These are phyloP conservation scores for Pomatorhinus ruficollis DNA, from an alignment of 2,113 vertebrate species.

Conservation along the genomic window DNA sequence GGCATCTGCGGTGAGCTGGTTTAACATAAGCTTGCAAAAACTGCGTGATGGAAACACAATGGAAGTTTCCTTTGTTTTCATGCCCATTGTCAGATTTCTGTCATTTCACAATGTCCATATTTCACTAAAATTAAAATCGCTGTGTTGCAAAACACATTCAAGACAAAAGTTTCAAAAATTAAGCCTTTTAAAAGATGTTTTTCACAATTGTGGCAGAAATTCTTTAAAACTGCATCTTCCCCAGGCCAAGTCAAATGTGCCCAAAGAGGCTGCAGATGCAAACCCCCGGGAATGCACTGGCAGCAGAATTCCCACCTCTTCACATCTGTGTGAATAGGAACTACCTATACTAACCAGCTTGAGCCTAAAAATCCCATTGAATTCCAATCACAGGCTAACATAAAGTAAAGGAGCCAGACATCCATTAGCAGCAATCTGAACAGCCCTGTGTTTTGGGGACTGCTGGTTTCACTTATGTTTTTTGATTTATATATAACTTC, in stretches of 20 bases:
- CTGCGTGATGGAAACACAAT: not conserved
- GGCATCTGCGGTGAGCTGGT: rapidly evolving
- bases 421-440: not conserved
- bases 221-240: not conserved
- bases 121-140: not conserved
- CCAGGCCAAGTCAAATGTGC: not conserved
- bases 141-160: constrained; percentile 21
- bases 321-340: not conserved
- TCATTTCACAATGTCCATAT: constrained; percentile 13
- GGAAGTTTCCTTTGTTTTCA: constrained; percentile 13
- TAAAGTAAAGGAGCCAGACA: not conserved
- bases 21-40: not conserved
- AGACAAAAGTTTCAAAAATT: constrained; percentile 19
- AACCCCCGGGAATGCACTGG: rapidly evolving
- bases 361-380: not conserved
- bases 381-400: not conserved
- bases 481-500: constrained; percentile 43
- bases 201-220: not conserved
- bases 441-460: not conserved
- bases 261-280: not conserved
- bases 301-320: not conserved
- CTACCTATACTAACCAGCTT: not conserved
- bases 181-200: not conserved
- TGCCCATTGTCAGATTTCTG: constrained; percentile 27
- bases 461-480: not conserved